Conservation (phyloP, 2,113 vertebrate genomes). For the Bufo gargarizans region DNA sequence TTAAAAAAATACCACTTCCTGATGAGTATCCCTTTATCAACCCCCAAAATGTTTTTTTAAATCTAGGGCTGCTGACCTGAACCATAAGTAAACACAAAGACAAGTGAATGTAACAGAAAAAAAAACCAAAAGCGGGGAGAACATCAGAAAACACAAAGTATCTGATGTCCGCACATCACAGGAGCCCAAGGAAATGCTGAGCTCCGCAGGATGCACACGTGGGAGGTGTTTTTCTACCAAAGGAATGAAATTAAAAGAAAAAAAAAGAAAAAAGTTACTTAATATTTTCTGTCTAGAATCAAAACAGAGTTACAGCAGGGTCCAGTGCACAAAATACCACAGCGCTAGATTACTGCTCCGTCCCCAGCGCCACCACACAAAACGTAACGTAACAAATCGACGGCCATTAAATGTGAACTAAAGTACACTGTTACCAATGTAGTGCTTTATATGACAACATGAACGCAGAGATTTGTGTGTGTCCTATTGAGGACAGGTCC, state of each 20-base stretch:
- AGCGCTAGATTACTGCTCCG: neutral
- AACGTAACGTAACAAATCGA: neutral
- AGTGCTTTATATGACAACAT: too few relatives aligned
- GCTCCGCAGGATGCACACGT: neutral
- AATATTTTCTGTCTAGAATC: neutral
- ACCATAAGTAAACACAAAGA: neutral
- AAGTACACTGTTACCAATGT: too few relatives aligned
- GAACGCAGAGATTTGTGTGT: too few relatives aligned
- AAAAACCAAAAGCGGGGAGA: neutral
- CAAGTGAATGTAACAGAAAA: neutral
- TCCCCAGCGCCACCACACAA: neutral
- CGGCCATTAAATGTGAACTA: too few relatives aligned
- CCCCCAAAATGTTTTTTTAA: too few relatives aligned
- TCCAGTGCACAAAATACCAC: neutral
- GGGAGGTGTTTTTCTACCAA: neutral
- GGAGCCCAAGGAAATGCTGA: neutral
- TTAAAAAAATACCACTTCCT: too few relatives aligned
- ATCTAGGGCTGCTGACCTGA: neutral
- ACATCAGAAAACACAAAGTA: neutral
- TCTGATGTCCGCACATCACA: neutral
- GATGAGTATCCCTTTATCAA: too few relatives aligned
- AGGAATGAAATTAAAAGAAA: constrained; percentile 11
- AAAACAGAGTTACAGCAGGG: neutral
- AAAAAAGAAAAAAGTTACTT: neutral
- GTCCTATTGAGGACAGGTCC: too few relatives aligned